These are phyloP conservation scores for Mormyrops attenuatus DNA, from an alignment of 2,797 vertebrate genomes.

Conservation along the genomic window DNA sequence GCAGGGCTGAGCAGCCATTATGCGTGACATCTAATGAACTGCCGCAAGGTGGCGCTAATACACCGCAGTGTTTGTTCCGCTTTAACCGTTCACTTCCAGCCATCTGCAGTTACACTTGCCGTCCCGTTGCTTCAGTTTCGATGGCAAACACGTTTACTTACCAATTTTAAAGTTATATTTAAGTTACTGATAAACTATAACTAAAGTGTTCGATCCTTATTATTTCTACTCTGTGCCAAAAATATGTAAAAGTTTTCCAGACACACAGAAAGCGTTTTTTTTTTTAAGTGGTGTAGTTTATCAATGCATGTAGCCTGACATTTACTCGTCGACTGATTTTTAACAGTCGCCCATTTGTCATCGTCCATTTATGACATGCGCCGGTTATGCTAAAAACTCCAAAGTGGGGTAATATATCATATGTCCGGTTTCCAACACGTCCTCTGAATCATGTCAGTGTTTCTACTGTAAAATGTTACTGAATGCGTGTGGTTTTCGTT, in stretches of 20 bases:
- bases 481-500: neutral
- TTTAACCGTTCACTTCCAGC: neutral
- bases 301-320: neutral
- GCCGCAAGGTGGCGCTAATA: neutral
- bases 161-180: neutral
- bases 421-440: neutral
- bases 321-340: neutral
- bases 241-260: neutral
- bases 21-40: neutral
- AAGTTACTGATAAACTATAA: neutral
- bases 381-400: neutral
- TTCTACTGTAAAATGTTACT: neutral
- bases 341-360: neutral
- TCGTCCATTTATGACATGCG: neutral
- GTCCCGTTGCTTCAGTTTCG: neutral
- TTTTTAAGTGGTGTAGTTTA: neutral
- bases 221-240: neutral
- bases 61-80: neutral
- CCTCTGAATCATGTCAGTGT: neutral
- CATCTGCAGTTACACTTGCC: neutral
- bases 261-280: too few relatives aligned
- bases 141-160: neutral
- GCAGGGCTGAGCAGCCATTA: neutral
- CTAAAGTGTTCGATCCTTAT: neutral
- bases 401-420: neutral